A percentile compares a stretch with the other conserved stretches of the same genome.
Evolutionary conservation across 2,113 vertebrate genomes (phyloP).

Genomic region (Notarius lentiginosus): DNA sequence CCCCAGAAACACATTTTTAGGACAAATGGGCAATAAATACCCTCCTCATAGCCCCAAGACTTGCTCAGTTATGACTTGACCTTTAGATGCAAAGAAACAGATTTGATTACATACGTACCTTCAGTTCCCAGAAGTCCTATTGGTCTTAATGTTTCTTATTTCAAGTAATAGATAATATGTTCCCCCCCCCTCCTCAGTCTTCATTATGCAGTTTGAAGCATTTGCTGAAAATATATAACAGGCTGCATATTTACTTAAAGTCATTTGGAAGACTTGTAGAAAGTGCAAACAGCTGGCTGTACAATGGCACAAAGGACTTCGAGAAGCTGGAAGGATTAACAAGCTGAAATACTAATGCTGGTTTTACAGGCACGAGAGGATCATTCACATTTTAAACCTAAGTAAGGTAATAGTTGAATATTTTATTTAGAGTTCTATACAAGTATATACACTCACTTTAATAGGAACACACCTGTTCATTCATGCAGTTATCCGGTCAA

Average conservation of each 20-base stretch:
- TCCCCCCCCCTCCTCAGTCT: background rate
- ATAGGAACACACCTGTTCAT: background rate
- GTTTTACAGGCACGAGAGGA: background rate
- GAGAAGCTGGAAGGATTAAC: background rate
- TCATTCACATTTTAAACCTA: background rate
- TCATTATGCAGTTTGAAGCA: background rate
- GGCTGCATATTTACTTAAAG: background rate
- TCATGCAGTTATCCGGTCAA: background rate
- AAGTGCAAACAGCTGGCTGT: background rate
- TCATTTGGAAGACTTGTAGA: background rate
- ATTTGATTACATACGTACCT: slow-evolving; percentile 2
- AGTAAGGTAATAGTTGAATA: background rate
- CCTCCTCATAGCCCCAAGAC: background rate
- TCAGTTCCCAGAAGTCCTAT: background rate
- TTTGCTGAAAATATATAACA: background rate
- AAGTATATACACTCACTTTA: background rate
- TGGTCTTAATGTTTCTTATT: slow-evolving; percentile 3
- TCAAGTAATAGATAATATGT: background rate
- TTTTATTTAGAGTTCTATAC: background rate
- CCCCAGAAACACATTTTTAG: background rate
- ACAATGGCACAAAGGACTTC: background rate
- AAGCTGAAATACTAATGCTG: background rate
- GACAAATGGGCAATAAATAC: background rate
- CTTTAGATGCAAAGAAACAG: background rate
- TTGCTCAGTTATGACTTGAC: background rate